phyloP scores from a whole-genome alignment of 2,797 vertebrate species.

The Botia kubotai region DNA sequence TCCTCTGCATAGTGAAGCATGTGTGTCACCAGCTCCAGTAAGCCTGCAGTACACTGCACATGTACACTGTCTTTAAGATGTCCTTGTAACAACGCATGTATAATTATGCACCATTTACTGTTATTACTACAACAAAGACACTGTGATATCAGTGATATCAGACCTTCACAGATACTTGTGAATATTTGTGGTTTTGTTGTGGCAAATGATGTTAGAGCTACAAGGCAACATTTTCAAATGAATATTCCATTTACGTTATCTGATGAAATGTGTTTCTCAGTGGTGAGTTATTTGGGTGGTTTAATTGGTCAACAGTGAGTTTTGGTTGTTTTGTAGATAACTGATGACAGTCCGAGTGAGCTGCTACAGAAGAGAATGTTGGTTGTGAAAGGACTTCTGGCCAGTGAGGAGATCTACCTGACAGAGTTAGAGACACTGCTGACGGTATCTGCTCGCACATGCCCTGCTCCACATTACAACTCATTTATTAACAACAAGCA shows the following conservation, averaged over 20 bases:
- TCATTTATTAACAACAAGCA: background rate
- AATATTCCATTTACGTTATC: background rate
- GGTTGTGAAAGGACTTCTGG: constrained; percentile 74
- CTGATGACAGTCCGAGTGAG: constrained; percentile 61
- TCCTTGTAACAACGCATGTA: too few species aligned
- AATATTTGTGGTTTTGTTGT: background rate
- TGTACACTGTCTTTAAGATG: too few species aligned
- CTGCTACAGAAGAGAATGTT: constrained; percentile 72
- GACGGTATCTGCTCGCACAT: constrained; percentile 49
- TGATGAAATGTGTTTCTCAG: background rate
- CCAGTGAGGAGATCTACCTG: constrained; percentile 77
- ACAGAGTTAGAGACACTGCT: constrained; percentile 77
- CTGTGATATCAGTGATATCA: too few species aligned
- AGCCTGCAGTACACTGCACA: background rate
- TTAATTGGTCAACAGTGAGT: background rate
- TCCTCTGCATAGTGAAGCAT: constrained; percentile 41
- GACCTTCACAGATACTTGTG: background rate
- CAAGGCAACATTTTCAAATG: background rate
- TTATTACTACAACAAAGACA: too few species aligned
- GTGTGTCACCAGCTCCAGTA: constrained; percentile 59
- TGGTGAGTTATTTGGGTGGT: background rate
- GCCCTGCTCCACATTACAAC: background rate
- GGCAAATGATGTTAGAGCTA: background rate
- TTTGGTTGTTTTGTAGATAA: too few species aligned
- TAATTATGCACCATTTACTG: too few species aligned